Percentiles rank a stretch among this genome's conserved stretches.
These are phyloP conservation scores for Cossypha dichroa DNA, from an alignment of 2,797 vertebrate species.

Conservation along the genomic window DNA sequence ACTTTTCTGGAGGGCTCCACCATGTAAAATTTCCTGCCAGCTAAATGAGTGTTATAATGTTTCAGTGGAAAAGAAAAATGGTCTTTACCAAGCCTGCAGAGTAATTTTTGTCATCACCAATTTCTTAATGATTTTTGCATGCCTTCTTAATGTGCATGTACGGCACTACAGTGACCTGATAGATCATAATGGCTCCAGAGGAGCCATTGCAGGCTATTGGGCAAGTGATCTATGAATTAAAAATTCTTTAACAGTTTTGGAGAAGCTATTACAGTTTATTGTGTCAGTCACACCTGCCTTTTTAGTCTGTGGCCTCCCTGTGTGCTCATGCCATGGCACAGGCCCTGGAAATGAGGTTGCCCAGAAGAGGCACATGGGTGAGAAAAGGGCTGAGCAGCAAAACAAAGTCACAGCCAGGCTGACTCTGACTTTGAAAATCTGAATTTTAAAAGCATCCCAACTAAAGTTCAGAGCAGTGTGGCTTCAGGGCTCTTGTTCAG, in stretches of 20 bases:
- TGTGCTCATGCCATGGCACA: background rate
- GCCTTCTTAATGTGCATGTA: constrained; percentile 60
- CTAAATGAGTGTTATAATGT: background rate
- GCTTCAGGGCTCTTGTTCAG: background rate
- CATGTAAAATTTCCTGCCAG: background rate
- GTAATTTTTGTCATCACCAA: constrained; percentile 71
- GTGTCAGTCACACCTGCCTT: constrained; percentile 58
- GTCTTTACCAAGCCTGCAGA: constrained; percentile 49
- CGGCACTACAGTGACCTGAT: constrained; percentile 56
- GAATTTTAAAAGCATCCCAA: background rate
- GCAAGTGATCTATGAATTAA: constrained; percentile 71
- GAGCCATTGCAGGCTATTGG: constrained; percentile 67
- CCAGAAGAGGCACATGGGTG: background rate
- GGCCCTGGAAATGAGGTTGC: background rate
- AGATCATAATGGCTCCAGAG: constrained; percentile 68
- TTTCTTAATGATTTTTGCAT: constrained; percentile 71
- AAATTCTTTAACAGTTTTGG: constrained; percentile 65
- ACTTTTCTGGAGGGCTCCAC: background rate
- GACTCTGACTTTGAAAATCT: background rate
- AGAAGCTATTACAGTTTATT: constrained; percentile 41
- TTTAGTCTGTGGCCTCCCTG: constrained; percentile 18
- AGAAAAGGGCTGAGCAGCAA: background rate
- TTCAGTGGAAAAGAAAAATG: constrained; percentile 46
- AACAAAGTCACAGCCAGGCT: background rate
- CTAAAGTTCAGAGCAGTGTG: background rate